A percentile compares a stretch with the other conserved stretches of the same genome.
Conservation (phyloP, 1,140 invertebrate genomes). For the Zaprionus ghesquierei region DNA sequence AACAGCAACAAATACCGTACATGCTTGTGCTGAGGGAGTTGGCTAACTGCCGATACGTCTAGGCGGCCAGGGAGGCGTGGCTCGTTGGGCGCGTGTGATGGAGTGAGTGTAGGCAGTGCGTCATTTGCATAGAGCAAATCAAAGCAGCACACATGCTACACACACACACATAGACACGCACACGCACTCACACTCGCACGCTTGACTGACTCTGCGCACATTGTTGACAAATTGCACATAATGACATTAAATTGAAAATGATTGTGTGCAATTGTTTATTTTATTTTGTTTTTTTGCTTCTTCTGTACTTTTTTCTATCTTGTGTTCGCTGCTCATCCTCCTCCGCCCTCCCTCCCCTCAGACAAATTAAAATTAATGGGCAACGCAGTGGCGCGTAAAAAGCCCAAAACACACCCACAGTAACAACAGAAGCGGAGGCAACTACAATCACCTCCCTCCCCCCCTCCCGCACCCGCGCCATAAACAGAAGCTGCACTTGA, state of each 20-base stretch:
- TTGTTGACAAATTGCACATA: conserved; percentile 82
- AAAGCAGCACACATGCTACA: conserved; percentile 38
- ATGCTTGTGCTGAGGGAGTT: conserved; percentile 17
- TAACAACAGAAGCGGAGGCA: conserved; percentile 10
- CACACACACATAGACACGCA: conserved; percentile 12
- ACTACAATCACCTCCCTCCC: too few species aligned
- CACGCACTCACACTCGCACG: conserved; percentile 20
- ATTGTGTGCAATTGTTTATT: conserved; percentile 77
- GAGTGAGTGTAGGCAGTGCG: conserved; percentile 14
- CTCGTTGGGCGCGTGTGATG: not conserved
- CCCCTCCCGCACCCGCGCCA: too few species aligned
- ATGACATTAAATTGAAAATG: conserved; percentile 83
- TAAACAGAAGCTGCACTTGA: conserved; percentile 81
- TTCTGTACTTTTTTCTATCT: conserved; percentile 34
- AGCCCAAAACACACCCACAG: conserved; percentile 55
- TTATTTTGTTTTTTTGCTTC: conserved; percentile 12
- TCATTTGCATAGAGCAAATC: conserved; percentile 64
- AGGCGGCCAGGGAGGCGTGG: conserved; percentile 22
- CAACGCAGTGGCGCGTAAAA: conserved; percentile 73
- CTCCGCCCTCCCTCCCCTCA: not conserved
- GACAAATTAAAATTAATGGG: conserved; percentile 80
- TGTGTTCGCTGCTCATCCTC: conserved; percentile 14
- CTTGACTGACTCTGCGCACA: conserved; percentile 72
- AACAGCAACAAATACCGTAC: conserved; percentile 42
- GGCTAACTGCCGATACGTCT: conserved; percentile 15